Evolutionary conservation across 2,113 vertebrate species (phyloP).

Genomic region (Cariama cristata): DNA sequence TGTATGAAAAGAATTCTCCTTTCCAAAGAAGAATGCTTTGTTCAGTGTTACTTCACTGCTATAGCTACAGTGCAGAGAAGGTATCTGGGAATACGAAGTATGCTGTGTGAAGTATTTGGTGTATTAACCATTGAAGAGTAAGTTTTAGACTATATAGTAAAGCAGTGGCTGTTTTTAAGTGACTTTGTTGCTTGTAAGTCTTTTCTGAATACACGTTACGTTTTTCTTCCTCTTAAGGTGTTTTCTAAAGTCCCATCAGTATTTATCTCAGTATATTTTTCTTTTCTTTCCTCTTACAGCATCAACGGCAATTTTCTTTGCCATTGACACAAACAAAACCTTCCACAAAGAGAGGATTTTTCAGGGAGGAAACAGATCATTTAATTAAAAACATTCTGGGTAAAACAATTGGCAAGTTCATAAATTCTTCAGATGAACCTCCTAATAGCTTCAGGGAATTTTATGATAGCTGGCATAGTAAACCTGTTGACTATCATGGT

Average conservation of each 20-base stretch:
- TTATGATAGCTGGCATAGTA: slow-evolving; percentile 84
- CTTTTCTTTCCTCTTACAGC: slow-evolving; percentile 69
- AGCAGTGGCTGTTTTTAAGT: neutral
- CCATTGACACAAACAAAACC: slow-evolving; percentile 83
- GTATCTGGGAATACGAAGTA: neutral
- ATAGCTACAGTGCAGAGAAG: neutral
- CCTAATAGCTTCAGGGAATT: slow-evolving; percentile 78
- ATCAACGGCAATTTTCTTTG: slow-evolving; percentile 88
- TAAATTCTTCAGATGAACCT: slow-evolving; percentile 81
- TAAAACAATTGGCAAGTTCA: slow-evolving; percentile 87
- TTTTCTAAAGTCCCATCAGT: neutral
- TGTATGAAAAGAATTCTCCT: neutral
- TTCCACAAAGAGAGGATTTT: slow-evolving; percentile 87
- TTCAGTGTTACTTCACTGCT: neutral
- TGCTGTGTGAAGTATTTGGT: neutral
- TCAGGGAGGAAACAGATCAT: slow-evolving; percentile 88
- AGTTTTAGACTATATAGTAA: neutral
- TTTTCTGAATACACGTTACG: neutral
- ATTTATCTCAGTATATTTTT: neutral
- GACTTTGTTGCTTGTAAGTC: neutral
- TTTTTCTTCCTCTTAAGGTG: neutral
- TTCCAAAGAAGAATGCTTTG: neutral
- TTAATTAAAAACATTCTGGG: slow-evolving; percentile 89
- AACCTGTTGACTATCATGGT: slow-evolving; percentile 82
- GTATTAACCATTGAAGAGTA: neutral